phyloP scores from a whole-genome alignment of 1,140 invertebrate genomes.

The Agrypnia vestita region DNA sequence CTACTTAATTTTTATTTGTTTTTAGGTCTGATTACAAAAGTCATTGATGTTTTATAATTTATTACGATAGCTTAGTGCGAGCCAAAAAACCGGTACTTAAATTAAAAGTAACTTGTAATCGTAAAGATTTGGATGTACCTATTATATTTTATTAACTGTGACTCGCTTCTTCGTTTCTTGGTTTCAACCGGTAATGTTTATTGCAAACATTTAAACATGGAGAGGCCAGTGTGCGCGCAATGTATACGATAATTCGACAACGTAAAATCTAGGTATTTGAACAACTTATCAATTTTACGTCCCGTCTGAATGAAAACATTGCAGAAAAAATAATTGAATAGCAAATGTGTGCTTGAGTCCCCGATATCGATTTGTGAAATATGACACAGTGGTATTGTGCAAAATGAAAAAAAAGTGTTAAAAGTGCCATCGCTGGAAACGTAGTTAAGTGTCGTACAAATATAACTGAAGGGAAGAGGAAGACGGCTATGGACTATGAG shows the following conservation, averaged over 20 bases:
- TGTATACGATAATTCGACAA: slow-evolving; percentile 59
- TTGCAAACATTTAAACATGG: slow-evolving; percentile 2
- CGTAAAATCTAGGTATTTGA: slow-evolving; percentile 51
- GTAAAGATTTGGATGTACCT: slow-evolving; percentile 25
- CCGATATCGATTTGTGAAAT: slow-evolving; percentile 12
- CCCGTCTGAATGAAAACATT: slow-evolving; percentile 51
- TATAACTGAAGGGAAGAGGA: background rate
- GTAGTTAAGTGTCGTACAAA: slow-evolving; percentile 41
- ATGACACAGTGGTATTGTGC: slow-evolving; percentile 41
- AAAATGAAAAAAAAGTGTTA: slow-evolving; percentile 30
- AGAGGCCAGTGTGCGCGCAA: slow-evolving; percentile 60
- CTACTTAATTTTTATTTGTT: no score
- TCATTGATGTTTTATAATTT: slow-evolving; percentile 12
- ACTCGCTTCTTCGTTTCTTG: slow-evolving; percentile 3
- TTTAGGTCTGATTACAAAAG: background rate
- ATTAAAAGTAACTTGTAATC: background rate
- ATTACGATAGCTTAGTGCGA: slow-evolving; percentile 7
- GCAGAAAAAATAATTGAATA: slow-evolving; percentile 9
- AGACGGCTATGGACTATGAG: slow-evolving; percentile 29
- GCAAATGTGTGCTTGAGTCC: slow-evolving; percentile 47
- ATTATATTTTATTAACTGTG: slow-evolving; percentile 23
- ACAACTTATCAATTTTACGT: slow-evolving; percentile 44
- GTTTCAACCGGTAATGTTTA: background rate
- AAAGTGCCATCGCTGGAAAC: slow-evolving; percentile 42
- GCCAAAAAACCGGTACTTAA: slow-evolving; percentile 35